A percentile compares a stretch with the other conserved stretches of the same genome.
phyloP scores from a whole-genome alignment of 2,113 vertebrate genomes.

The Gallinago jamesoni region DNA sequence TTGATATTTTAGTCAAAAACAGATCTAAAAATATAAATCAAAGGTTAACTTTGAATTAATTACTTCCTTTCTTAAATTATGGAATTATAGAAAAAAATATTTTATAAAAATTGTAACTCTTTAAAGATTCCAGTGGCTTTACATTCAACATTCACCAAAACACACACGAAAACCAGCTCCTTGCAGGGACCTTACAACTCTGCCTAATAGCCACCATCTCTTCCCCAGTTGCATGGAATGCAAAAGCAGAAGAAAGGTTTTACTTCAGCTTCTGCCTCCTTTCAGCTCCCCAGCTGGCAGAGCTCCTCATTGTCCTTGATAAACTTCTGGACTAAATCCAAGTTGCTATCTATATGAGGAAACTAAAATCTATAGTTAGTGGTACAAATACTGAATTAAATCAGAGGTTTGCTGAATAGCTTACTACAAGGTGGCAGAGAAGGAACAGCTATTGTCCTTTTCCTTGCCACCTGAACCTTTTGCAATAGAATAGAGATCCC shows the following conservation, averaged over 20 bases:
- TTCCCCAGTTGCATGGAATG: not conserved
- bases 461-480: not conserved
- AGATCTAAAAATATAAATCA: not conserved
- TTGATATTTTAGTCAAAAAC: not conserved
- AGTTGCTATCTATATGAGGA: not conserved
- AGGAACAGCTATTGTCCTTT: not conserved
- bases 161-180: rapidly evolving
- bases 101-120: not conserved
- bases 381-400: not conserved
- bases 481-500: not conserved
- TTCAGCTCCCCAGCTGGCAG: not conserved
- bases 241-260: not conserved
- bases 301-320: not conserved
- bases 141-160: not conserved
- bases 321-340: not conserved
- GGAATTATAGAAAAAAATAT: not conserved
- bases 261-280: not conserved
- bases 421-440: not conserved
- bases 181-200: not conserved
- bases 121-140: not conserved
- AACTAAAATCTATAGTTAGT: not conserved
- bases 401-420: not conserved
- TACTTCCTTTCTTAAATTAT: not conserved
- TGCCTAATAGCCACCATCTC: not conserved
- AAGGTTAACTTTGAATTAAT: not conserved